Conservation (phyloP, 2,888 invertebrate genomes). For the Parascotia fuliginaria region DNA sequence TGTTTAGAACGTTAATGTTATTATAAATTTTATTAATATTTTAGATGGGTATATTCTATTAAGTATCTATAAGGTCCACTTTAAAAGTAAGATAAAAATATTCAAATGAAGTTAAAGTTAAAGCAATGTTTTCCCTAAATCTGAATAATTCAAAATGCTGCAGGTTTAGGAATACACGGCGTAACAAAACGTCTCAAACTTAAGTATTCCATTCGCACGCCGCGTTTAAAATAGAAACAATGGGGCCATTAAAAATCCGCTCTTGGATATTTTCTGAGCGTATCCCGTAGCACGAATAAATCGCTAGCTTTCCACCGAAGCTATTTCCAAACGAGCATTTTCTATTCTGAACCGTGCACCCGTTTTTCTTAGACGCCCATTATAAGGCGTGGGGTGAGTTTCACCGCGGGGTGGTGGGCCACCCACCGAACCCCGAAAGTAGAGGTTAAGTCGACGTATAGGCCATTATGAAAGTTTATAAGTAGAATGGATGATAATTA, state of each 20-base stretch:
- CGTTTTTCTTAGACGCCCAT: slow-evolving; percentile 85
- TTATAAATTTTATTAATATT: background rate
- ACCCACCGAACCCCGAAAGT: slow-evolving; percentile 67
- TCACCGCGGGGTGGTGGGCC: slow-evolving; percentile 48
- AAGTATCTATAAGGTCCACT: background rate
- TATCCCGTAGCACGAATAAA: slow-evolving; percentile 83
- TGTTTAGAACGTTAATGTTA: too few species aligned
- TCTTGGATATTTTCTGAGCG: slow-evolving; percentile 82
- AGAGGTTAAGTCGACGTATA: slow-evolving; percentile 85
- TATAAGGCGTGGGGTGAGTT: slow-evolving; percentile 73
- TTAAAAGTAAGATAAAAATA: slow-evolving; percentile 7
- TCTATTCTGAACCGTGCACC: slow-evolving; percentile 84
- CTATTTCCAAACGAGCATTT: slow-evolving; percentile 85
- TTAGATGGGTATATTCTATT: background rate
- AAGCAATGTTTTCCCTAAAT: slow-evolving; percentile 7
- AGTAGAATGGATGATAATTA: slow-evolving; percentile 86
- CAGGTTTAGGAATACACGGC: slow-evolving; percentile 20
- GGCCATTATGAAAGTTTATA: slow-evolving; percentile 86
- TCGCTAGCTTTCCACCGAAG: slow-evolving; percentile 85
- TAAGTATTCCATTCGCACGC: slow-evolving; percentile 83
- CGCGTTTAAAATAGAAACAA: slow-evolving; percentile 85
- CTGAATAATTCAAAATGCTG: slow-evolving; percentile 22
- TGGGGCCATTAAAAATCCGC: slow-evolving; percentile 84
- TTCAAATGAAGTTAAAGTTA: slow-evolving; percentile 7
- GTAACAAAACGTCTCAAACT: slow-evolving; percentile 52